These are phyloP conservation scores for Mionectes olivaceus DNA, from an alignment of 2,797 vertebrate species.

Conservation along the genomic window DNA sequence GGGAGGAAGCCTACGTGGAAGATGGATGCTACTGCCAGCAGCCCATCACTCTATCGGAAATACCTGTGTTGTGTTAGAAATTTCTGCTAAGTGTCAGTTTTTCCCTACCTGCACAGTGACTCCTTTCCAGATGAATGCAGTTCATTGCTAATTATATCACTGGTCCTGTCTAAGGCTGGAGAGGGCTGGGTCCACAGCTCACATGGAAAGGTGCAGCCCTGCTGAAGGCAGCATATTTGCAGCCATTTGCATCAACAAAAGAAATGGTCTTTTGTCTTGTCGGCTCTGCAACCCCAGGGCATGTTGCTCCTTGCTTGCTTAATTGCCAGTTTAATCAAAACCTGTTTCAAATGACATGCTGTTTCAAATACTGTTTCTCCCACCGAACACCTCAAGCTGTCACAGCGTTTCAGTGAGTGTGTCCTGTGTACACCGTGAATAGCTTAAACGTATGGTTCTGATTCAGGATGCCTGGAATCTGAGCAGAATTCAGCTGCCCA, in stretches of 20 bases:
- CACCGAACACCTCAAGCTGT: not conserved
- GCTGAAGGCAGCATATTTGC: not conserved
- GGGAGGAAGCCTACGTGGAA: fast-evolving
- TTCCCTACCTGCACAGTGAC: not conserved
- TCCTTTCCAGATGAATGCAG: not conserved
- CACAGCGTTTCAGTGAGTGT: not conserved
- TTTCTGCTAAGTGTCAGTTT: not conserved
- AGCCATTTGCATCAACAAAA: not conserved
- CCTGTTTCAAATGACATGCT: not conserved
- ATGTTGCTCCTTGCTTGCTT: not conserved
- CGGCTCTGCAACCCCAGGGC: not conserved
- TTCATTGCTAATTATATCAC: not conserved
- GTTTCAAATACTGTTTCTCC: slow-evolving; percentile 12
- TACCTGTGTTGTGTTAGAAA: not conserved
- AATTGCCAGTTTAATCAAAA: slow-evolving; percentile 49
- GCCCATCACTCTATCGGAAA: not conserved
- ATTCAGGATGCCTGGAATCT: fast-evolving
- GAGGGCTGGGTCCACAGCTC: not conserved
- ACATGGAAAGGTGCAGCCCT: not conserved
- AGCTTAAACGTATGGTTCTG: not conserved
- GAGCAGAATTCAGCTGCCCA: not conserved
- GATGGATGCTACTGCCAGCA: not conserved
- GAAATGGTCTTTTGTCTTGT: not conserved
- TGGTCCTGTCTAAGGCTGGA: not conserved
- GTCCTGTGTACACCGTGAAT: not conserved